phyloP scores from a whole-genome alignment of 2,888 invertebrate species.

The Mayetiola destructor region DNA sequence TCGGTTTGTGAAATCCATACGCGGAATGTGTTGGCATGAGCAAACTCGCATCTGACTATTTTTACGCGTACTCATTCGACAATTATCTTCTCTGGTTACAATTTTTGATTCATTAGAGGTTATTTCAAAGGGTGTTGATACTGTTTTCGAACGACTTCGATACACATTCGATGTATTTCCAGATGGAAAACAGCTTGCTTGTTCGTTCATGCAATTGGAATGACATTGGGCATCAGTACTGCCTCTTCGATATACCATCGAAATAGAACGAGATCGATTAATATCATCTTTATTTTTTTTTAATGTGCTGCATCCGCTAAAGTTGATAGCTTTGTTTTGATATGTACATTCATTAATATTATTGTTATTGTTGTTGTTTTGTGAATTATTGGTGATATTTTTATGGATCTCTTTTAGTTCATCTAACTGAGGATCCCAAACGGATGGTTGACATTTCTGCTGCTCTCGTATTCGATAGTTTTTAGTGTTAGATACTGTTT shows the following conservation, averaged over 20 bases:
- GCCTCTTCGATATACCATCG: not conserved
- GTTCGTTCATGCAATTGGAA: not conserved
- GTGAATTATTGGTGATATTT: not conserved
- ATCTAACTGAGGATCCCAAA: not conserved
- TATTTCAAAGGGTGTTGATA: not conserved
- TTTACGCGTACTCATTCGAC: not conserved
- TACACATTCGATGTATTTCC: not conserved
- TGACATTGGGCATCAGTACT: not conserved
- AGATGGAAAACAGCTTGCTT: not conserved
- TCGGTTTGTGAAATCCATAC: not conserved
- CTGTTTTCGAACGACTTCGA: constrained; percentile 3
- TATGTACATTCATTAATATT: too few species aligned
- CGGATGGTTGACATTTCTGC: not conserved
- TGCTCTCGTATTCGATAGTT: not conserved
- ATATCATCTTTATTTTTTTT: not conserved
- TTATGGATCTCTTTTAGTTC: not conserved
- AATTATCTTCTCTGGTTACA: too few species aligned
- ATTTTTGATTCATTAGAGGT: too few species aligned
- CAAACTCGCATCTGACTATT: not conserved
- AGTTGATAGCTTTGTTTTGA: not conserved
- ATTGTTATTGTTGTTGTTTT: constrained; percentile 6
- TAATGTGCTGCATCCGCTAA: not conserved
- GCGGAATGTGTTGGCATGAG: not conserved
- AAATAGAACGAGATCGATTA: not conserved
- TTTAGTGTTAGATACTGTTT: not conserved